Evolutionary conservation across 2,888 invertebrate genomes (phyloP), one percentile per base, ranked within the genome.

Genomic region (Ganaspis brasiliensis): DNA sequence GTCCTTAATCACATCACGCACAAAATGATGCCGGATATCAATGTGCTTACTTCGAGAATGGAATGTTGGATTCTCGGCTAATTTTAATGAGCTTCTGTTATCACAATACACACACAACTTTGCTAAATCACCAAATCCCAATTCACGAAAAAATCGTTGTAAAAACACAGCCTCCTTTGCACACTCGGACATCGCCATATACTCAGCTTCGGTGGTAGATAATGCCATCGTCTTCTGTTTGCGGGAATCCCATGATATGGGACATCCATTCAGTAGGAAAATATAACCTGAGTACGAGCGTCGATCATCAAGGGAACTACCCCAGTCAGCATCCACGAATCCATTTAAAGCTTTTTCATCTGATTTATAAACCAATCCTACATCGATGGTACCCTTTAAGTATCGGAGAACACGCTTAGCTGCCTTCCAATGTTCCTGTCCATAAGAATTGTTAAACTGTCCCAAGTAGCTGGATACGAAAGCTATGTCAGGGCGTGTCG

Each of bases 371-470:
- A 2, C 14, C 14, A 40, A 40, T 2, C 40, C 40, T 2, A 40
- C 40, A 40, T 40, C 40, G 40, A 40, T 40, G 9, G 40, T 40
- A 2, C 40, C 40, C 9, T 40, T 40, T 10, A 40, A 40, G 14
- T 40, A 40, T 1, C 40, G 40, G 14, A 40, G 8, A 12, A 40
- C 40, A 10, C 40, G 40, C 12, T 40, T 40, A 40, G 40, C 40
- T 10, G 40, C 40, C 12, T 40, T 40, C 40, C 40, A 40, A 71
- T 85, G 82, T 0, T 24, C 19, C 37, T 77, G 35, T 8, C 75
- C 72, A 79, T 79, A 80, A 26, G 79, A 74, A n/a, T 76, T 76
- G 19, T 75, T 76, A 57, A 82, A 86, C 45, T 82, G 81, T 0
- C 84, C 63, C 45, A 77, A 63, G 2, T 52, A 55, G 31, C 63